Conservation (phyloP, 2,888 invertebrate genomes). For the Malthinus flaveolus region DNA sequence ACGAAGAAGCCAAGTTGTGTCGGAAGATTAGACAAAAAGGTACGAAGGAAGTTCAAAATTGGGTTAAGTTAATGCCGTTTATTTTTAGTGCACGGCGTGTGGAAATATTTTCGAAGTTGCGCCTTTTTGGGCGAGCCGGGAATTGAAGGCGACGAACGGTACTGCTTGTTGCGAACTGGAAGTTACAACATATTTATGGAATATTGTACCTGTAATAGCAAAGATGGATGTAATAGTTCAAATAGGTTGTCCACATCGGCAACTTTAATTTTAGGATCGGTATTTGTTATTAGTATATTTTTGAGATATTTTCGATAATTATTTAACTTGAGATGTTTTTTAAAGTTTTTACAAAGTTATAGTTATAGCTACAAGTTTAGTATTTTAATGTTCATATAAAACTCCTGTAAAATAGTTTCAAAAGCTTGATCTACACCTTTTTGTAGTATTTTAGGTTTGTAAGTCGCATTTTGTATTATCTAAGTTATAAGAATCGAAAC, state of each 20-base stretch:
- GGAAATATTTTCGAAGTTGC: slow-evolving; percentile 87
- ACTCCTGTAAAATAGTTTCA: too few species aligned
- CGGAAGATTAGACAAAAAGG: slow-evolving; percentile 91
- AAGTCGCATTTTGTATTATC: too few species aligned
- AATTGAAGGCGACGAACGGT: slow-evolving; percentile 85
- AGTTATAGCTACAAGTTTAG: too few species aligned
- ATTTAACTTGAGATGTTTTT: too few species aligned
- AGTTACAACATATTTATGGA: slow-evolving; percentile 93
- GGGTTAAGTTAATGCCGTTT: not conserved
- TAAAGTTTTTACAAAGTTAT: too few species aligned
- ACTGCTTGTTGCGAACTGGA: slow-evolving; percentile 87
- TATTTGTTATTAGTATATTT: not conserved
- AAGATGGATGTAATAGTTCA: slow-evolving; percentile 86
- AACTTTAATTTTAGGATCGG: slow-evolving; percentile 18
- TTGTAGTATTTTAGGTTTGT: too few species aligned
- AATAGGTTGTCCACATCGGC: slow-evolving; percentile 28
- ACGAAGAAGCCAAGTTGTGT: slow-evolving; percentile 76
- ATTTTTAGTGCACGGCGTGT: slow-evolving; percentile 80
- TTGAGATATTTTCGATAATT: not conserved
- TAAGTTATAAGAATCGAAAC: too few species aligned
- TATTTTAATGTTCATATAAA: too few species aligned
- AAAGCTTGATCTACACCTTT: too few species aligned
- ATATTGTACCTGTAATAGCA: slow-evolving; percentile 90
- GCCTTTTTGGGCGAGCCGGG: slow-evolving; percentile 91
- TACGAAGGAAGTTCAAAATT: slow-evolving; percentile 45